A percentile compares a stretch with the other conserved stretches of the same genome.
Evolutionary conservation across 2,113 vertebrate species (phyloP).

Genomic region (Psettodes erumei): DNA sequence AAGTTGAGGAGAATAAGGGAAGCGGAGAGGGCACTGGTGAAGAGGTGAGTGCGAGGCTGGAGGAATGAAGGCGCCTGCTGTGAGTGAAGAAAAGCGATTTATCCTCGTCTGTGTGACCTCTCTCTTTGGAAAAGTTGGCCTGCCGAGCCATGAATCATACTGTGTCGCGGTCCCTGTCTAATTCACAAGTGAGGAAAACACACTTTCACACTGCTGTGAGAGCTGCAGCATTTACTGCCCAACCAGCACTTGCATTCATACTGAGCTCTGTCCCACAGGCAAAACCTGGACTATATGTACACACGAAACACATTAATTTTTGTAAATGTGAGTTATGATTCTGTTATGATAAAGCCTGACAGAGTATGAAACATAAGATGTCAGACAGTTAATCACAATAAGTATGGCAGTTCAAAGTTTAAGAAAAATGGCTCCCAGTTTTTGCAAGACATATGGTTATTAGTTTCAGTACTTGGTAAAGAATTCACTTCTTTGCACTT

Average conservation of each 20-base stretch:
- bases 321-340: background rate
- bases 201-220: background rate
- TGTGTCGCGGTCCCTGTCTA: conserved; percentile 5
- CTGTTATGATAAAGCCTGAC: background rate
- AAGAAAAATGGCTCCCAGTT: background rate
- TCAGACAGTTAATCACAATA: background rate
- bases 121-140: conserved; percentile 33
- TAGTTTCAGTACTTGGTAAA: background rate
- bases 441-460: too few species aligned
- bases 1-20: background rate
- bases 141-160: conserved; percentile 36
- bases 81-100: conserved; percentile 32
- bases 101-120: conserved; percentile 50
- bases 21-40: background rate
- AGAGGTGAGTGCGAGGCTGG: conserved; percentile 20
- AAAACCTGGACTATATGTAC: too few species aligned
- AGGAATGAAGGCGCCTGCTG: conserved; percentile 21
- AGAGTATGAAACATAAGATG: background rate
- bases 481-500: background rate
- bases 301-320: background rate
- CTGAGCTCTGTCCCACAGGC: background rate
- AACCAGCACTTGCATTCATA: too few species aligned
- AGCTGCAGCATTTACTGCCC: background rate
- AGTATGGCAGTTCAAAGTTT: background rate
- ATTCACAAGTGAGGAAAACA: conserved; percentile 17